Evolutionary conservation across 2,888 invertebrate genomes (phyloP).

Genomic region (Stenichneumon culpator): DNA sequence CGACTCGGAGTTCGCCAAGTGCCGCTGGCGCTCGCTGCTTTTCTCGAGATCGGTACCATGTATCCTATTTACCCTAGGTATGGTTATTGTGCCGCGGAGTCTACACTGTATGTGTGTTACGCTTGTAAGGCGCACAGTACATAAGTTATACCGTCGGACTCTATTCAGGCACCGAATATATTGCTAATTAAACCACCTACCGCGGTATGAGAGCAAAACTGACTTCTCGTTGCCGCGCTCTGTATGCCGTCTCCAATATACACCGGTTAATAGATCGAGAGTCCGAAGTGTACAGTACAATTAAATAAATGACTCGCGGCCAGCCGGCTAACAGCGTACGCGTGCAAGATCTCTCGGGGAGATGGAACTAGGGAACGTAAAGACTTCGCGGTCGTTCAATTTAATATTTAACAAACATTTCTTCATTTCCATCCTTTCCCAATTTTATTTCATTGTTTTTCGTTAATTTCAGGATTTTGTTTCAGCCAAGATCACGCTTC

Average conservation of each 20-base stretch:
- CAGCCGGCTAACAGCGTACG: conserved; percentile 23
- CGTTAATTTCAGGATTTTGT: neutral
- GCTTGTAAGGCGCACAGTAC: conserved; percentile 15
- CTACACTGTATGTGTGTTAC: conserved; percentile 15
- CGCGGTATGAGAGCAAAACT: conserved; percentile 27
- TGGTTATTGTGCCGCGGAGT: conserved; percentile 26
- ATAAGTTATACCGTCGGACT: conserved; percentile 28
- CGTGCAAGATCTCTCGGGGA: conserved; percentile 7
- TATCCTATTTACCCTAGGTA: conserved; percentile 52
- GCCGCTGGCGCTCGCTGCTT: conserved; percentile 65
- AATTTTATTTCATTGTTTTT: neutral
- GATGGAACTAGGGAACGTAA: conserved; percentile 6
- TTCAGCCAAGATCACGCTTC: no score
- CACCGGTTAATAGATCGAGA: conserved; percentile 16
- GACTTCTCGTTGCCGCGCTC: neutral
- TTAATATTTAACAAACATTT: neutral
- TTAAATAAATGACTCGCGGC: conserved; percentile 44
- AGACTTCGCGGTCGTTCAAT: neutral
- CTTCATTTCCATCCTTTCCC: neutral
- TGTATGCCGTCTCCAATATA: neutral
- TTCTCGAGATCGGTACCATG: conserved; percentile 31
- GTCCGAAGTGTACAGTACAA: conserved; percentile 36
- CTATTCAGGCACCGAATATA: conserved; percentile 46
- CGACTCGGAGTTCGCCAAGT: conserved; percentile 76
- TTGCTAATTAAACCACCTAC: conserved; percentile 52